Percentiles rank a stretch among this genome's conserved stretches.
phyloP scores from a whole-genome alignment of 2,888 invertebrate species.

The Branchipolynoe longqiensis region DNA sequence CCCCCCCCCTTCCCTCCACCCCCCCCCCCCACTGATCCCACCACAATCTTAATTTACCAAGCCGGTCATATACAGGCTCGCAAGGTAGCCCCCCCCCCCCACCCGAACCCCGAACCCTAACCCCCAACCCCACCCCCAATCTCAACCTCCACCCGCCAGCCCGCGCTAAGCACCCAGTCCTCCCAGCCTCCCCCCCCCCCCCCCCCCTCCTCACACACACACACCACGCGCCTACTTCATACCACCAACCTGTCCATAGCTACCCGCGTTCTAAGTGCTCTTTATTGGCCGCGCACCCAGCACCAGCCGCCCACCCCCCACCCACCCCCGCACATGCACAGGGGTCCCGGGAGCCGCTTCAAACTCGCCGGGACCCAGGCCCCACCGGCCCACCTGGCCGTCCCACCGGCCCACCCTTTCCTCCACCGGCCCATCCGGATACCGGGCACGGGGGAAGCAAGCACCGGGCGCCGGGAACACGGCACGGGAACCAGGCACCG shows the following conservation, averaged over 20 bases:
- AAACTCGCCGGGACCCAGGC: too few species aligned
- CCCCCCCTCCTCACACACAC: background rate
- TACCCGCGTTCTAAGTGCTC: background rate
- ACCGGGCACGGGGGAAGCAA: background rate
- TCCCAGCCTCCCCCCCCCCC: background rate
- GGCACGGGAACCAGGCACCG: background rate
- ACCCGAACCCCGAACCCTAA: background rate
- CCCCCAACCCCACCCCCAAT: background rate
- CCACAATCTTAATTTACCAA: background rate
- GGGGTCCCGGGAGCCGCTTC: background rate
- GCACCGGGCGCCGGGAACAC: too few species aligned
- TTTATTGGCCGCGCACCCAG: background rate
- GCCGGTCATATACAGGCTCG: too few species aligned
- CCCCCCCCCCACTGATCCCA: background rate
- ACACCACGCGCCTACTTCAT: background rate
- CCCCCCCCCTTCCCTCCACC: background rate
- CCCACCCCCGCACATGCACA: background rate
- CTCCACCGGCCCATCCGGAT: background rate
- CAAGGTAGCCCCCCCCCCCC: background rate
- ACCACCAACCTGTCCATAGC: background rate
- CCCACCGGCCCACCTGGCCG: background rate
- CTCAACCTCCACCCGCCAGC: background rate
- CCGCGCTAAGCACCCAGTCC: background rate
- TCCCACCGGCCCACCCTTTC: background rate
- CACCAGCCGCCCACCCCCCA: background rate